Evolutionary conservation across 2,797 vertebrate species (phyloP), one percentile per base, ranked within the genome.

Genomic region (Chiroxiphia lanceolata): DNA sequence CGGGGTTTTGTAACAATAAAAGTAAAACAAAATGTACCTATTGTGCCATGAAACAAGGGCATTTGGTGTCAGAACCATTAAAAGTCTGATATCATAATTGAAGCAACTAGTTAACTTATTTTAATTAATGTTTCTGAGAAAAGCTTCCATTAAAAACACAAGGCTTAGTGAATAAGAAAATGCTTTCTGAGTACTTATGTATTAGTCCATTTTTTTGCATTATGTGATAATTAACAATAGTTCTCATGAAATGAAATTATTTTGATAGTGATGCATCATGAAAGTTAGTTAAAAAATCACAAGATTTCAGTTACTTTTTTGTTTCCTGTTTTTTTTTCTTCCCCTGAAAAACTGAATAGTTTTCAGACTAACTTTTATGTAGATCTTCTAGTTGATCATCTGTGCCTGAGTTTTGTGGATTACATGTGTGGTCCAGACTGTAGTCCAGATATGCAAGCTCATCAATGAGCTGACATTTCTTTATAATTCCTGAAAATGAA

Each of bases 81-180:
- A 83, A 87, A 68, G 8, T 84, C 48, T 90, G 78, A 78, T 94
- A 63, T 91, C 19, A 65, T 61, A 84, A 87, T 74, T 91, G 57
- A 94, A 87, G 27, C 8, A 74, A 80, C 22, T 38, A 76, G n/a
- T 78, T 93, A 70, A 76, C 76, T 91, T 80, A 69, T 21, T 72
- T 87, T 75, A 93, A 94, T 91, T 93, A 92, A 40, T 42, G 2
- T 75, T 95, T 95, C 61, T 56, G 42, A 53, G 81, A 57, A 89
- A 92, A 79, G 2, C 5, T 86, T 95, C 53, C 44, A 89, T 60
- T 54, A 44, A 77, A 92, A 89, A 56, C 64, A 48, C 22, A 65
- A 36, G 34, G 2, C 10, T 83, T 80, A 63, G 13, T 89, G 59
- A 82, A 91, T 69, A 38, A 69, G n/a, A 67, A 95, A 70, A 56